phyloP scores from a whole-genome alignment of 1,140 invertebrate genomes.

The Pseudomyrmex pallidus region DNA sequence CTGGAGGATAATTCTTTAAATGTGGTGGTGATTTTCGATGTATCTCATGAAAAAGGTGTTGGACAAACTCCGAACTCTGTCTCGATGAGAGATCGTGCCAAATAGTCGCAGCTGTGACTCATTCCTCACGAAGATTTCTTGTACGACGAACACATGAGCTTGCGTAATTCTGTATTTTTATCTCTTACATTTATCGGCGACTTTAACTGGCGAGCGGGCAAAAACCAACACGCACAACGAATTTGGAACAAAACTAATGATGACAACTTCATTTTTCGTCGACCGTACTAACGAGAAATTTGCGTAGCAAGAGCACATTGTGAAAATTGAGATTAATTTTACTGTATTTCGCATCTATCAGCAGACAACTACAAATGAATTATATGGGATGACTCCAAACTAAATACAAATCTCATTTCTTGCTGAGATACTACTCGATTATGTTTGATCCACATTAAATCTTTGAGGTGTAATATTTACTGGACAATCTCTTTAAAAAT shows the following conservation, averaged over 20 bases:
- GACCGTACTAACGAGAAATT: neutral
- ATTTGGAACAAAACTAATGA: neutral
- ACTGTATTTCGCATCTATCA: neutral
- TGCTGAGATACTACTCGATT: neutral
- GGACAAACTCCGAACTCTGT: neutral
- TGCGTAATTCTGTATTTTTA: constrained; percentile 40
- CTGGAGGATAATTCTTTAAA: no score
- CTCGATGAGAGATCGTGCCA: neutral
- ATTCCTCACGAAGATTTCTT: constrained; percentile 10
- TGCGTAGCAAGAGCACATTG: neutral
- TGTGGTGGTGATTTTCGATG: neutral
- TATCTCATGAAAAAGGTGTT: neutral
- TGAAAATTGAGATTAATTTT: constrained; percentile 4
- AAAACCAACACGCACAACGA: neutral
- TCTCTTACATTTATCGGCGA: neutral
- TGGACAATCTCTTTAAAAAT: constrained; percentile 25
- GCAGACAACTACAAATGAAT: neutral
- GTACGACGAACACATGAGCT: neutral
- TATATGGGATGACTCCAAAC: neutral
- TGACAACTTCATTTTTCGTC: neutral
- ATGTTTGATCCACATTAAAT: neutral
- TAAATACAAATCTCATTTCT: neutral
- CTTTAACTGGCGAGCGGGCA: neutral
- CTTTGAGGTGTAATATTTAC: constrained; percentile 17
- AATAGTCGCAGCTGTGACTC: constrained; percentile 20